Base-by-base conservation (phyloP, 64 coral and sea anemone species). In the Hydrozoanthus tunicans region DNA sequence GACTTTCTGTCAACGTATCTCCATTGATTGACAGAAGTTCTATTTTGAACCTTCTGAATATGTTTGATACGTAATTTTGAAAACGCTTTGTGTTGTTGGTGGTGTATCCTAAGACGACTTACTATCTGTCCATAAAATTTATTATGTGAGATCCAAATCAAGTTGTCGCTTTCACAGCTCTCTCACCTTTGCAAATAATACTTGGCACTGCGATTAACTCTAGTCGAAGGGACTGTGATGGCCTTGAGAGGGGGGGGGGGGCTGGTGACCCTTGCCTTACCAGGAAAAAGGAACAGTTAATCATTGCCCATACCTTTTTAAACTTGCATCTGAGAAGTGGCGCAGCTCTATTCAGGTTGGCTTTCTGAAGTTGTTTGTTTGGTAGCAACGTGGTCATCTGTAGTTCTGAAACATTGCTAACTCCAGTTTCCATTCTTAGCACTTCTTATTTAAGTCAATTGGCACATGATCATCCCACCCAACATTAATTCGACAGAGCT, bases 31-130 rank as follows among this genome's bases (percentile, higher is more conserved):
- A 53, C 24, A 61, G 8, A 27, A 43, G 90, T 69, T 56, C 27
- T 81, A 4, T 91, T 63, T 24, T 20, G 20, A 20, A 20, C 20
- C 20, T 20, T 2, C 32, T 43, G 32, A 43, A 43, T 43, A 43
- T 43, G 32, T 43, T 43, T 43, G 32, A 2, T 43, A 43, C 32
- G 32, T 43, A 43, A 43, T 43, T 2, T 5, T 91, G 90, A 70
- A 91, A 91, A 7, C 89, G 73, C 76, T 26, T 91, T 60, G 6
- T 5, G 17, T 53, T 78, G 62, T 91, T 91, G 53, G 32, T 17
- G 14, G 68, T 80, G 75, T 90, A 91, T n/a, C 89, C 89, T 24
- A 91, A 14, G 9, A 91, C 89, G 23, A 90, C 89, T 90, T 90
- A 64, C 89, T 90, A 75, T 90, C 89, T 58, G 89, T 90, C 89